Evolutionary conservation across 2,113 vertebrate genomes (phyloP).

Genomic region (Tinamus guttatus): DNA sequence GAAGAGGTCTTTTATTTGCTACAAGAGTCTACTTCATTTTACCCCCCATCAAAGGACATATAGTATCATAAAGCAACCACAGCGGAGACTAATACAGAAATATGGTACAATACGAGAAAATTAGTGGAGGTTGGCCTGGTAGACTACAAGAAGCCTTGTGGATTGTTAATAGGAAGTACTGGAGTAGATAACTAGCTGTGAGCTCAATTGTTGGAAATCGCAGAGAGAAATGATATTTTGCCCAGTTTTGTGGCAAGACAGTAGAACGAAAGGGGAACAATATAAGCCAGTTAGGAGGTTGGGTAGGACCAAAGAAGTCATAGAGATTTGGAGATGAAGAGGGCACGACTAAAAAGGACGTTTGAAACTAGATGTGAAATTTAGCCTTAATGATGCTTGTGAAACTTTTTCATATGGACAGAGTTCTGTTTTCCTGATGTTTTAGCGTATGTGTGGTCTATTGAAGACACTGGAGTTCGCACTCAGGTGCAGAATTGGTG

Average conservation of each 20-base stretch:
- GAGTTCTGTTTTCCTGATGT: neutral
- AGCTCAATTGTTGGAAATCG: conserved; percentile 23
- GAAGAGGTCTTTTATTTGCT: conserved; percentile 54
- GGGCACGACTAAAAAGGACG: neutral
- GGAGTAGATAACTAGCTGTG: neutral
- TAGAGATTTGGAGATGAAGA: neutral
- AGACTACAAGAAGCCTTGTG: conserved; percentile 23
- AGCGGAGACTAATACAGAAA: conserved; percentile 16
- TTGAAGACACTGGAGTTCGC: neutral
- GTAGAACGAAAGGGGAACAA: neutral
- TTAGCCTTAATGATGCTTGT: neutral
- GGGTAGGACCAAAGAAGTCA: conserved; percentile 5
- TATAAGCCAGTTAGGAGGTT: conserved; percentile 11
- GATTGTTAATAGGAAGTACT: conserved; percentile 40
- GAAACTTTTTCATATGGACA: neutral
- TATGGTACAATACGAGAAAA: conserved; percentile 22
- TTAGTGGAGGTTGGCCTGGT: conserved; percentile 24
- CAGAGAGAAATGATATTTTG: neutral
- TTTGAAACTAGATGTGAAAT: neutral
- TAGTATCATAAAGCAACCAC: neutral
- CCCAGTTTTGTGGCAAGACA: neutral
- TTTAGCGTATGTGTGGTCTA: neutral
- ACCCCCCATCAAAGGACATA: neutral
- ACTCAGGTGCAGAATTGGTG: neutral
- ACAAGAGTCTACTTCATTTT: conserved; percentile 38